phyloP scores from a whole-genome alignment of 2,113 vertebrate genomes.

The Nesogale talazaci region DNA sequence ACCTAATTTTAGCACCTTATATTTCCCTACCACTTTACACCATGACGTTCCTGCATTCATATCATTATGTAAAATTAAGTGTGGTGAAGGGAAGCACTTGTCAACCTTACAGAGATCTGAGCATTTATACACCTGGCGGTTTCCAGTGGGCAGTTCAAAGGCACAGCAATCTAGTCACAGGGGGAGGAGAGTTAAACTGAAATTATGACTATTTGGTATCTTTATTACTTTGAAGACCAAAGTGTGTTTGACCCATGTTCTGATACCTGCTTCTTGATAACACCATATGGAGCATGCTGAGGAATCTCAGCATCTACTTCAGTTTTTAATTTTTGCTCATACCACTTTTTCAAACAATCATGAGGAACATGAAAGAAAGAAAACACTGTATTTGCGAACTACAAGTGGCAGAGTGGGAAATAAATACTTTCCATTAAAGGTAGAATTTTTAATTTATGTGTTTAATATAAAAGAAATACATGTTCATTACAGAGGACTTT shows the following conservation, averaged over 20 bases:
- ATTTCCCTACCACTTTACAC: conserved; percentile 43
- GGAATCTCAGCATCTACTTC: not conserved
- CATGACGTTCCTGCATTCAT: conserved; percentile 40
- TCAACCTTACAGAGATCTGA: conserved; percentile 63
- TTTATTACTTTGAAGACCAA: conserved; percentile 80
- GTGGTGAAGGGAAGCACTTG: conserved; percentile 54
- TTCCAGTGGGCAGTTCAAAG: conserved; percentile 71
- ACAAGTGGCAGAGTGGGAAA: not conserved
- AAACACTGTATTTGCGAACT: conserved; percentile 23
- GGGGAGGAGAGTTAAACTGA: conserved; percentile 33
- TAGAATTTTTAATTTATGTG: conserved; percentile 12
- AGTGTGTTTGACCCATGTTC: conserved; percentile 71
- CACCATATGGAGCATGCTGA: not conserved
- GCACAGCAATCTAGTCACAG: conserved; percentile 53
- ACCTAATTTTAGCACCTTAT: conserved; percentile 58
- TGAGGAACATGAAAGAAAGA: not conserved
- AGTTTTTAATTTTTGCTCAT: conserved; percentile 12
- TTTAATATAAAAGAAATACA: conserved; percentile 44
- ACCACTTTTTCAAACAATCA: not conserved
- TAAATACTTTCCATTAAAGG: not conserved
- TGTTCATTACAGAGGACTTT: conserved; percentile 33
- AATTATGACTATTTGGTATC: conserved; percentile 50
- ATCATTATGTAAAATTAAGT: conserved; percentile 50
- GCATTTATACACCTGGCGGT: conserved; percentile 55
- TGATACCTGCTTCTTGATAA: conserved; percentile 57